Percentiles rank a stretch among this genome's conserved stretches.
Evolutionary conservation across 2,797 vertebrate genomes (phyloP).

Genomic region (Oreonectes daqikongensis): DNA sequence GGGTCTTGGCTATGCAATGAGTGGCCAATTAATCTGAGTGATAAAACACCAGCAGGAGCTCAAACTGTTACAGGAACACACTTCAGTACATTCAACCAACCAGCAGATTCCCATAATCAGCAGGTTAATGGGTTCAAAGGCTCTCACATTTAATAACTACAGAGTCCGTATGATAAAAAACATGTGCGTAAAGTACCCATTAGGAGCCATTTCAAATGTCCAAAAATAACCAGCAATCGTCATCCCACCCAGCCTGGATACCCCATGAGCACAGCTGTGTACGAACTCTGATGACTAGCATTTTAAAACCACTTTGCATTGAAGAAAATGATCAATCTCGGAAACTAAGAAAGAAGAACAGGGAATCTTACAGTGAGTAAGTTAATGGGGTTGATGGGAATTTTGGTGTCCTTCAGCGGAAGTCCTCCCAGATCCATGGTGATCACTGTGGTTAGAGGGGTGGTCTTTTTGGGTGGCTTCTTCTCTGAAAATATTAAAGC

Average conservation of each 20-base stretch:
- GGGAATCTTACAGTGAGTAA: slow-evolving; percentile 67
- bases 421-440: slow-evolving; percentile 70
- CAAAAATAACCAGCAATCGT: slow-evolving; percentile 5
- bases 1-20: slow-evolving; percentile 42
- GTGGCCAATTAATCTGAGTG: slow-evolving; percentile 45
- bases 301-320: slow-evolving; percentile 2
- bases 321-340: background rate
- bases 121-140: slow-evolving; percentile 30
- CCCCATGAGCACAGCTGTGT: background rate
- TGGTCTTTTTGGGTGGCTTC: slow-evolving; percentile 50
- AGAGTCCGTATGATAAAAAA: slow-evolving; percentile 21
- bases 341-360: background rate
- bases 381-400: slow-evolving; percentile 74
- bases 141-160: slow-evolving; percentile 32
- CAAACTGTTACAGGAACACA: slow-evolving; percentile 23
- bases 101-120: slow-evolving; percentile 31
- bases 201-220: slow-evolving; percentile 38
- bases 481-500: slow-evolving; percentile 45
- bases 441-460: slow-evolving; percentile 67
- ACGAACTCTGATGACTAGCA: background rate
- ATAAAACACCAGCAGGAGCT: slow-evolving; percentile 46
- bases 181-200: slow-evolving; percentile 32
- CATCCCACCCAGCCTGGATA: slow-evolving; percentile 20
- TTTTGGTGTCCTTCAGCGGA: slow-evolving; percentile 71
- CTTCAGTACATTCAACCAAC: slow-evolving; percentile 11